Conservation (phyloP, 2,113 vertebrate species). For the Neoarius graeffei region DNA sequence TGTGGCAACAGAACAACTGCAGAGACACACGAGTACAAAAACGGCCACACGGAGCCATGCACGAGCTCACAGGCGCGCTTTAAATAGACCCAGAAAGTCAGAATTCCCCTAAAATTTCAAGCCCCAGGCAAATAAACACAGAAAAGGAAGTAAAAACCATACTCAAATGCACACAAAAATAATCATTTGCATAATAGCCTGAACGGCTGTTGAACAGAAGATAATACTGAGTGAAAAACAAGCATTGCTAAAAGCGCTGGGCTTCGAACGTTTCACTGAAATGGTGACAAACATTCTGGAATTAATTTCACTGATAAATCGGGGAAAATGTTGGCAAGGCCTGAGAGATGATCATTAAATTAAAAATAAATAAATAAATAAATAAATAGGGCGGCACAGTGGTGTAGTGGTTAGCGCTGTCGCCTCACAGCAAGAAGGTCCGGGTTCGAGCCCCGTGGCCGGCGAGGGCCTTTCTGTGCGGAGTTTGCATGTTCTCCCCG, state of each 20-base stretch:
- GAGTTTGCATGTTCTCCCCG: no score
- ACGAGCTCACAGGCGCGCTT: slow-evolving; percentile 55
- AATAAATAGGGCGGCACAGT: no score
- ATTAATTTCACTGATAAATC: not conserved
- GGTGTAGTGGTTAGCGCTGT: no score
- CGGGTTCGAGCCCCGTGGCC: no score
- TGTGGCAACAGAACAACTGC: slow-evolving; percentile 57
- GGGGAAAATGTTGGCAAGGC: not conserved
- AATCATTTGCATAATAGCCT: slow-evolving; percentile 61
- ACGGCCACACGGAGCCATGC: slow-evolving; percentile 54
- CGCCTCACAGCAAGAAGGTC: no score
- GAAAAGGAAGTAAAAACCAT: slow-evolving; percentile 64
- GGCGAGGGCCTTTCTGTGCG: no score
- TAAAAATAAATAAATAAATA: no score
- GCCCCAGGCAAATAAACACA: slow-evolving; percentile 58
- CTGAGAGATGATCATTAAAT: no score
- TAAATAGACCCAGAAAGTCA: slow-evolving; percentile 62
- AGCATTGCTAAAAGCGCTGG: not conserved
- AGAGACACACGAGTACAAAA: slow-evolving; percentile 60
- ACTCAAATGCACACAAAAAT: slow-evolving; percentile 53
- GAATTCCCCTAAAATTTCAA: slow-evolving; percentile 69
- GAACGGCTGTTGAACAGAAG: slow-evolving; percentile 37
- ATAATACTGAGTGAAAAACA: slow-evolving; percentile 13
- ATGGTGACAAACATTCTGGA: not conserved
- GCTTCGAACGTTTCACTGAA: no score